Conservation (phyloP, 1,140 invertebrate genomes). For the Rhynchophorus ferrugineus region DNA sequence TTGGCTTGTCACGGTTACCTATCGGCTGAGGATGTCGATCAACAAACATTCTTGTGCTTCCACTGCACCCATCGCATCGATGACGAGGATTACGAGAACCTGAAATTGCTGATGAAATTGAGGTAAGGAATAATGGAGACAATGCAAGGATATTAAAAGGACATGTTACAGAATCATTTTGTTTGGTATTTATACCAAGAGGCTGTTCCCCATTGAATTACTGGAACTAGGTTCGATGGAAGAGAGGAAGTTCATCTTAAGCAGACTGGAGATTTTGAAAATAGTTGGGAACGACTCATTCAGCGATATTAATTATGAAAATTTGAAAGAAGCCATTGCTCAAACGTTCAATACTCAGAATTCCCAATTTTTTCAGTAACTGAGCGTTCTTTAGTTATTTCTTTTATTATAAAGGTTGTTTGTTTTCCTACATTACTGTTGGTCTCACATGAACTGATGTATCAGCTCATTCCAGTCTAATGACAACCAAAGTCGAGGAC, state of each 20-base stretch:
- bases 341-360: background rate
- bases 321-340: background rate
- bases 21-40: background rate
- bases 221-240: background rate
- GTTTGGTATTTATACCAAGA: background rate
- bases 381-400: background rate
- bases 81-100: background rate
- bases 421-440: background rate
- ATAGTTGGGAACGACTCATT: background rate
- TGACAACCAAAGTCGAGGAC: too few species aligned
- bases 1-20: conserved; percentile 4
- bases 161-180: background rate
- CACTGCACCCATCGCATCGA: background rate
- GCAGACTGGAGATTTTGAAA: background rate
- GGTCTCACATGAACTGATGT: too few species aligned
- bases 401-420: background rate
- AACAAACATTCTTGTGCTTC: background rate
- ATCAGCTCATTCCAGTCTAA: too few species aligned
- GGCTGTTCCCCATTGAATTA: background rate
- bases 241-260: background rate
- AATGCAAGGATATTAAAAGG: too few species aligned
- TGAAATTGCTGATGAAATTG: conserved; percentile 4
- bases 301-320: background rate
- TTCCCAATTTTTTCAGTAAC: background rate
- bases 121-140: too few species aligned